Percentiles rank a stretch among this genome's conserved stretches.
Evolutionary conservation across 2,113 vertebrate species (phyloP).

Genomic region (Mus spicilegus): DNA sequence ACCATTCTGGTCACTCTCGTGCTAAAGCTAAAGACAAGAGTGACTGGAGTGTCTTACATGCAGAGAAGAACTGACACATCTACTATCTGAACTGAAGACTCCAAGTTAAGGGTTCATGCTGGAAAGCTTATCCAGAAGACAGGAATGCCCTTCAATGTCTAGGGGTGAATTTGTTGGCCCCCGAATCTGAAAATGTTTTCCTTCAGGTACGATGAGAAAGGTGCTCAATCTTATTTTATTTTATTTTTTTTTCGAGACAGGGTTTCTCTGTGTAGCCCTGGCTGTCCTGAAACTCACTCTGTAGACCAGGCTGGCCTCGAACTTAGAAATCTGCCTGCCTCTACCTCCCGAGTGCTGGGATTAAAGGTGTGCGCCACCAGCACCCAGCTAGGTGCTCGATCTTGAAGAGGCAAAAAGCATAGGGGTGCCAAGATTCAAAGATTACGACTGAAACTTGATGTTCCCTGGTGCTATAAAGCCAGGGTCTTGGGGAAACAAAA

Average conservation of each 20-base stretch:
- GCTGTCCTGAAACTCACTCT: too few species aligned
- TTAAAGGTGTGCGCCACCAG: too few species aligned
- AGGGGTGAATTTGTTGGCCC: not conserved
- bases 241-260: too few species aligned
- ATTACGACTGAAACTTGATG: not conserved
- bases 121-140: slow-evolving; percentile 31
- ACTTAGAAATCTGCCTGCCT: too few species aligned
- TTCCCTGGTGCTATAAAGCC: not conserved
- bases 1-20: not conserved
- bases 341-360: too few species aligned
- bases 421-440: not conserved
- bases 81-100: slow-evolving; percentile 11
- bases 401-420: not conserved
- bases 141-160: not conserved
- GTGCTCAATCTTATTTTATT: not conserved
- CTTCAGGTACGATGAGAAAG: slow-evolving; percentile 31
- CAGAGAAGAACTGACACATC: not conserved
- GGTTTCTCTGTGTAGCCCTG: too few species aligned
- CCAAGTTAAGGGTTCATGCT: not conserved
- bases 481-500: not conserved
- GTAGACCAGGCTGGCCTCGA: too few species aligned
- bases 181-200: not conserved
- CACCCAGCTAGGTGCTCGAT: not conserved
- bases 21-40: not conserved
- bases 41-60: not conserved